A percentile compares a stretch with the other conserved stretches of the same genome.
Evolutionary conservation across 2,888 invertebrate species (phyloP).

Genomic region (Diloba caeruleocephala): DNA sequence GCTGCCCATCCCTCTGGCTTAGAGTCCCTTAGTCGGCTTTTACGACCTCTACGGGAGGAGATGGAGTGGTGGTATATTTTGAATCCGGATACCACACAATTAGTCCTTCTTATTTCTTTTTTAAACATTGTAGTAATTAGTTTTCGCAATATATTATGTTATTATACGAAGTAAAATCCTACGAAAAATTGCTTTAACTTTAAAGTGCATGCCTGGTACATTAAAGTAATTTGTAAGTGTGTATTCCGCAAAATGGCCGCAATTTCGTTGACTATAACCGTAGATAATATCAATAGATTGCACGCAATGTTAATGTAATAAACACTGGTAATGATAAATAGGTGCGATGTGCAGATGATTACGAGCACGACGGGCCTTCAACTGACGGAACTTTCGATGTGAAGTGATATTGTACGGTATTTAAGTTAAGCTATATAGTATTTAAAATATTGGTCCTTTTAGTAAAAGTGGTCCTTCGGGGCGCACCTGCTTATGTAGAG

Average conservation of each 20-base stretch:
- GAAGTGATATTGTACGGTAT: constrained; percentile 1
- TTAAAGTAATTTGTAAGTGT: neutral
- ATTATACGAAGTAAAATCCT: too few relatives aligned
- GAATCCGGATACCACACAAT: too few relatives aligned
- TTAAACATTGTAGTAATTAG: too few relatives aligned
- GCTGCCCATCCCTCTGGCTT: too few relatives aligned
- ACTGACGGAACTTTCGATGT: constrained; percentile 24
- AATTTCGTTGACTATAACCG: constrained; percentile 32
- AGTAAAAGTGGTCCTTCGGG: constrained; percentile 5
- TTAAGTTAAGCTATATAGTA: neutral
- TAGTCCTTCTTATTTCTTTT: too few relatives aligned
- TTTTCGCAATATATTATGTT: too few relatives aligned
- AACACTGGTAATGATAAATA: constrained; percentile 33
- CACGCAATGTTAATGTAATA: constrained; percentile 35
- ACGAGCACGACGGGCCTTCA: constrained; percentile 18
- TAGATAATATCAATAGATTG: constrained; percentile 33
- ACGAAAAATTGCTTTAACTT: too few relatives aligned
- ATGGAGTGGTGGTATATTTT: too few relatives aligned
- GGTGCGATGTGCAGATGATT: constrained; percentile 24
- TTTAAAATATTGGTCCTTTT: constrained; percentile 24
- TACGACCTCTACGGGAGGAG: too few relatives aligned
- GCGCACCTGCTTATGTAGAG: constrained; percentile 30
- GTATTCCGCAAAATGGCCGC: constrained; percentile 22
- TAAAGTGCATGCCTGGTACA: neutral
- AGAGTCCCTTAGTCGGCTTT: too few relatives aligned